Percentiles rank a stretch among this genome's conserved stretches.
These are phyloP conservation scores for Nicator chloris DNA, from an alignment of 2,113 vertebrate species.

Conservation along the genomic window DNA sequence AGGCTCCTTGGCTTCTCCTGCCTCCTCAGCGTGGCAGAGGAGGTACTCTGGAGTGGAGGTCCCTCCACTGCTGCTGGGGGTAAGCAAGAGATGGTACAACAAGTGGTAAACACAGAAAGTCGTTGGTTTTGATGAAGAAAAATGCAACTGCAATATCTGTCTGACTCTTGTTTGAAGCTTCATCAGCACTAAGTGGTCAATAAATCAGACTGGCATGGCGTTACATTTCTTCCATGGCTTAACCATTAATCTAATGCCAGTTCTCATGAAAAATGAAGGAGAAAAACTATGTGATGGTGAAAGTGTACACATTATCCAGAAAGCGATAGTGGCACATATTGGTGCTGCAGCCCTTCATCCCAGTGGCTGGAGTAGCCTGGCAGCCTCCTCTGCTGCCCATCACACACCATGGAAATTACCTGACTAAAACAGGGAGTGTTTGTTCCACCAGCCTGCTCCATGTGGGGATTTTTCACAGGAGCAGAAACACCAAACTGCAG, in stretches of 20 bases:
- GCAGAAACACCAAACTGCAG: background rate
- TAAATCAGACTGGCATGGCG: slow-evolving; percentile 88
- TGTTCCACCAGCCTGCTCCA: background rate
- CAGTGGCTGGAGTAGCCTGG: background rate
- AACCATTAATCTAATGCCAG: slow-evolving; percentile 83
- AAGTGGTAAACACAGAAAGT: slow-evolving; percentile 50
- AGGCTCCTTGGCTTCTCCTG: background rate
- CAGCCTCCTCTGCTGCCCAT: background rate
- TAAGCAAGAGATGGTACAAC: background rate
- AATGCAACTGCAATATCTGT: slow-evolving; percentile 88
- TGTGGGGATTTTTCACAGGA: background rate
- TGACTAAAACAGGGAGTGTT: background rate
- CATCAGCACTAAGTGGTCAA: slow-evolving; percentile 97
- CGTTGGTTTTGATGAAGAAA: slow-evolving; percentile 81
- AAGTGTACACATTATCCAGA: slow-evolving; percentile 57
- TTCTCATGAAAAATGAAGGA: slow-evolving; percentile 80
- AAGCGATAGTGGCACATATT: slow-evolving; percentile 51
- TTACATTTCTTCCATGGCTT: slow-evolving; percentile 78
- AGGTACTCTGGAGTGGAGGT: too few species aligned
- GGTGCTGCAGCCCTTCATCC: slow-evolving; percentile 48
- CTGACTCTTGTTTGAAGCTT: slow-evolving; percentile 91
- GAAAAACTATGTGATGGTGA: slow-evolving; percentile 51
- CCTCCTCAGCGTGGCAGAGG: background rate
- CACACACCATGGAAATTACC: background rate
- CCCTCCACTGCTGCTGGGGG: background rate